These are phyloP conservation scores for Pogonophryne albipinna DNA, from an alignment of 2,797 vertebrate species.

Conservation along the genomic window DNA sequence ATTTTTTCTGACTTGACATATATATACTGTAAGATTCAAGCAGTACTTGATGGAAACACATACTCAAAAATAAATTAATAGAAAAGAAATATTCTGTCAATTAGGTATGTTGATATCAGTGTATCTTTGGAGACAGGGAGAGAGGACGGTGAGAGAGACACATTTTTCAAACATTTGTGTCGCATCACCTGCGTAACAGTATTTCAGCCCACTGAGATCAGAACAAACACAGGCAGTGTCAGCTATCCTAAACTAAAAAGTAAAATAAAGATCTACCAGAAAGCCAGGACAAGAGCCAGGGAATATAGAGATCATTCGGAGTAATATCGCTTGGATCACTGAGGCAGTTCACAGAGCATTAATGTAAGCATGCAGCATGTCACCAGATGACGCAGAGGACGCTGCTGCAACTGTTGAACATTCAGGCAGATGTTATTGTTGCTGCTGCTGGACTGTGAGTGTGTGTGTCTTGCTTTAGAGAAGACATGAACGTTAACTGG, in stretches of 20 bases:
- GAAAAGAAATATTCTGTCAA: constrained; percentile 73
- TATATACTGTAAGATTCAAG: constrained; percentile 78
- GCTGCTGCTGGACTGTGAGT: constrained; percentile 68
- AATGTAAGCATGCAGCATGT: constrained; percentile 73
- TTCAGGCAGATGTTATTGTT: constrained; percentile 75
- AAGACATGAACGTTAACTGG: constrained; percentile 66
- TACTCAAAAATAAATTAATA: constrained; percentile 84
- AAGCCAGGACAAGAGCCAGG: constrained; percentile 81
- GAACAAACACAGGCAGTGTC: constrained; percentile 83
- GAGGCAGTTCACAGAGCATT: constrained; percentile 74
- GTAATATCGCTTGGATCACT: constrained; percentile 61
- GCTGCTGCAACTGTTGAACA: constrained; percentile 78
- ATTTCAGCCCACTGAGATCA: constrained; percentile 84
- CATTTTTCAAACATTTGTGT: constrained; percentile 69
- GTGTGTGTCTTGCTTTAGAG: constrained; percentile 65
- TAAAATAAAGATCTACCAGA: constrained; percentile 61
- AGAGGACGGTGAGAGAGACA: constrained; percentile 81
- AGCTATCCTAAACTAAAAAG: constrained; percentile 76
- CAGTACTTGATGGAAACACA: constrained; percentile 77
- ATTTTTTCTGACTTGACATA: constrained; percentile 73
- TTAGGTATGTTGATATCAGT: constrained; percentile 80
- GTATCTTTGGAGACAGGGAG: constrained; percentile 85
- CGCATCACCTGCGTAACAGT: constrained; percentile 82
- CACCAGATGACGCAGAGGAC: constrained; percentile 64
- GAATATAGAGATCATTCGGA: constrained; percentile 66